phyloP scores from a whole-genome alignment of 2,113 vertebrate genomes.

The Melanocharis versteri region DNA sequence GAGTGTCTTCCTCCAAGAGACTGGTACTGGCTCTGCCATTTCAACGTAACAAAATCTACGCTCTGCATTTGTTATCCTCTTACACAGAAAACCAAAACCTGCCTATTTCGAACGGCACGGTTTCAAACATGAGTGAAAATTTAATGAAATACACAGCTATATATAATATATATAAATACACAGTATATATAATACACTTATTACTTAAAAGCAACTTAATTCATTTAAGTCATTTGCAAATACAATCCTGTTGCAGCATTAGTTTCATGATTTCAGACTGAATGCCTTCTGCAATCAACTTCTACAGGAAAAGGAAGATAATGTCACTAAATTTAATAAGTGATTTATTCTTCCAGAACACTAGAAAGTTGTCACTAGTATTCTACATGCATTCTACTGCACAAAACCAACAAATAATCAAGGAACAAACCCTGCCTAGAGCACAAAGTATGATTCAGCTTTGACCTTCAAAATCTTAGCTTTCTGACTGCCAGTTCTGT shows the following conservation, averaged over 20 bases:
- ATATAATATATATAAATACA: no score
- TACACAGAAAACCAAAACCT: neutral
- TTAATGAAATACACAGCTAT: neutral
- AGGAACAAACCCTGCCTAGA: neutral
- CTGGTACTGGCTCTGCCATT: neutral
- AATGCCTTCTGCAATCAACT: neutral
- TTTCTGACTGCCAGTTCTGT: neutral
- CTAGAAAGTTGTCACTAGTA: neutral
- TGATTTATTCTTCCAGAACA: neutral
- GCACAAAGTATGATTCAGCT: neutral
- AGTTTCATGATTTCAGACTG: neutral
- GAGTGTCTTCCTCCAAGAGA: neutral
- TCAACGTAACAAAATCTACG: neutral
- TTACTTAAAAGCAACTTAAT: neutral
- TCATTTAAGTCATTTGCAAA: neutral
- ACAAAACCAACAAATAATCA: neutral
- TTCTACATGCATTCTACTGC: neutral
- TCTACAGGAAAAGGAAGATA: neutral
- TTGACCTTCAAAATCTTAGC: neutral
- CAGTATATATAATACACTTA: no score
- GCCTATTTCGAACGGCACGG: neutral
- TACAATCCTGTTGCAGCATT: neutral
- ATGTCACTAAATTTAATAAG: neutral
- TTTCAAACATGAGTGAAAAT: neutral
- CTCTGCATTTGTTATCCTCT: neutral